Percentiles rank a stretch among this genome's conserved stretches.
phyloP scores from a whole-genome alignment of 2,113 vertebrate species.

The Chrysochloris asiatica region DNA sequence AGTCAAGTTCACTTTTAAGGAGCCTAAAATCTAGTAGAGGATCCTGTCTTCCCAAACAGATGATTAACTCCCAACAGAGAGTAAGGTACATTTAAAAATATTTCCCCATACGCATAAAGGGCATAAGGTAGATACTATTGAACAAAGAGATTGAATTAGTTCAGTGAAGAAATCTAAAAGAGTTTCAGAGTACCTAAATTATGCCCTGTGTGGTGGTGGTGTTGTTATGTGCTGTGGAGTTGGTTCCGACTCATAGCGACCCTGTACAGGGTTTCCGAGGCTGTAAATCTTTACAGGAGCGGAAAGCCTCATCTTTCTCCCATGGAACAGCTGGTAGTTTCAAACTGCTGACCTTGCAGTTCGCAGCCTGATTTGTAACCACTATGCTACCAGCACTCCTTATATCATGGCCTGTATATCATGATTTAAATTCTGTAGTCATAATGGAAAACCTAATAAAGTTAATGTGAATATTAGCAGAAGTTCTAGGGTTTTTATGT shows the following conservation, averaged over 20 bases:
- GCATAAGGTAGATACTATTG: neutral
- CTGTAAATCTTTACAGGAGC: too few relatives aligned
- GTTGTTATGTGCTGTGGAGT: too few relatives aligned
- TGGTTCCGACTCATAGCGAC: too few relatives aligned
- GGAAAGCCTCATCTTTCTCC: too few relatives aligned
- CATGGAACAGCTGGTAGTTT: too few relatives aligned
- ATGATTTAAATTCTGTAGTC: conserved; percentile 13
- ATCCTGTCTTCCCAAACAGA: neutral
- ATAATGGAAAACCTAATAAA: conserved; percentile 53
- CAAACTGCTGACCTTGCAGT: too few relatives aligned
- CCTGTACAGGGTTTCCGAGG: too few relatives aligned
- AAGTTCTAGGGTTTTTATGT: conserved; percentile 48
- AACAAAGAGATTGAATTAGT: conserved; percentile 26
- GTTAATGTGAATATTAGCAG: conserved; percentile 52
- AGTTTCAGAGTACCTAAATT: neutral
- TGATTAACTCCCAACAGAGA: neutral
- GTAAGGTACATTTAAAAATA: neutral
- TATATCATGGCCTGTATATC: conserved; percentile 24
- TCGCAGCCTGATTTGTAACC: too few relatives aligned
- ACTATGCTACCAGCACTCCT: too few relatives aligned
- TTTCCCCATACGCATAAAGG: neutral
- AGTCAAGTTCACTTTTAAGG: neutral
- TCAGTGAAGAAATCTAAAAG: conserved; percentile 40
- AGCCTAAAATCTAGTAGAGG: neutral
- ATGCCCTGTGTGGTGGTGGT: too few relatives aligned